Conservation (phyloP, 2,797 vertebrate genomes). For the Sebastiscus tertius region DNA sequence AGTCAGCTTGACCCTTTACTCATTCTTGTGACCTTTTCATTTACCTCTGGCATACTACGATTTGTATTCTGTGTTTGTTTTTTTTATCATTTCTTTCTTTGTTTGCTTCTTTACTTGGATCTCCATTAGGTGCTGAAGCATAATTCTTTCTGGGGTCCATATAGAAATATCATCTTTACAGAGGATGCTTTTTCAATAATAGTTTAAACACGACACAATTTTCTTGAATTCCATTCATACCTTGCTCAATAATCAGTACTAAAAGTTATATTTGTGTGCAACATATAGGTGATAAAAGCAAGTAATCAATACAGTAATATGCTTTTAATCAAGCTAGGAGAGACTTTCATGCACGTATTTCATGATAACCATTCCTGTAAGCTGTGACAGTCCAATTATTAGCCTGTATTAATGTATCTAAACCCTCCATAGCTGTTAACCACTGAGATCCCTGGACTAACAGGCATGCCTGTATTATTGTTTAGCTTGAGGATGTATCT, state of each 20-base stretch:
- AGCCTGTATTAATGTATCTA: not conserved
- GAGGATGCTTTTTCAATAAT: not conserved
- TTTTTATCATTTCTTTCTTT: not conserved
- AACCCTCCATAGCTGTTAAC: not conserved
- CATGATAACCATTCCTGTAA: not conserved
- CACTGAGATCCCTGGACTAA: not conserved
- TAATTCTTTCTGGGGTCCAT: not conserved
- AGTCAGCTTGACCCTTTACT: not conserved
- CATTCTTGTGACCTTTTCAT: not conserved
- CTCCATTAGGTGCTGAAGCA: not conserved
- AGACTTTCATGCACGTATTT: not conserved
- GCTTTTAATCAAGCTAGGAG: not conserved
- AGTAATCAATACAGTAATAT: not conserved
- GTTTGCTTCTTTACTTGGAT: not conserved
- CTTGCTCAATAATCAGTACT: not conserved
- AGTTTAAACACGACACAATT: not conserved
- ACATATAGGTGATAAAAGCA: not conserved
- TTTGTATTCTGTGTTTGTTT: not conserved
- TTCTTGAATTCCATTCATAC: not conserved
- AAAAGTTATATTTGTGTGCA: not conserved
- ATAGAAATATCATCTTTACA: not conserved
- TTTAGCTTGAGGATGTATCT: not conserved
- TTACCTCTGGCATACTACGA: not conserved
- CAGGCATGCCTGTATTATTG: not conserved
- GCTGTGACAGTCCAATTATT: not conserved